Evolutionary conservation across 2,113 vertebrate species (phyloP).

Genomic region (Corythoichthys intestinalis): DNA sequence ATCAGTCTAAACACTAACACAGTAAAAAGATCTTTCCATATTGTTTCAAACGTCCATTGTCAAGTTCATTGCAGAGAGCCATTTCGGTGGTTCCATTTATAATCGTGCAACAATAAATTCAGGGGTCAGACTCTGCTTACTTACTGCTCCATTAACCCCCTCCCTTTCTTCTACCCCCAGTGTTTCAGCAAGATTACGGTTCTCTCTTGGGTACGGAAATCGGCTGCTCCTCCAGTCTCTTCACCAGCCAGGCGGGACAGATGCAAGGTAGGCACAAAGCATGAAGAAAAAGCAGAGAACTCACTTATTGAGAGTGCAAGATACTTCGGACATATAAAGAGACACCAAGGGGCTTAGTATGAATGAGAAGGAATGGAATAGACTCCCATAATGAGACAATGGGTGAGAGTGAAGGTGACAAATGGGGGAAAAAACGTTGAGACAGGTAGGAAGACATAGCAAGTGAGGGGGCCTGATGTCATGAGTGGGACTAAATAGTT

Average conservation of each 20-base stretch:
- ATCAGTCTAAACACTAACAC: not conserved
- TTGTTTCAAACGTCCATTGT: conserved; percentile 10
- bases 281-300: conserved; percentile 3
- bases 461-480: conserved; percentile 44
- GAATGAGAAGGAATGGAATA: conserved; percentile 14
- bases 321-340: conserved; percentile 20
- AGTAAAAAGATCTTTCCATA: not conserved
- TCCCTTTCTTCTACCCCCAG: conserved; percentile 42
- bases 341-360: conserved; percentile 22
- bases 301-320: conserved; percentile 23
- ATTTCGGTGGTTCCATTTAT: conserved; percentile 28
- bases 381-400: not conserved
- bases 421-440: conserved; percentile 23
- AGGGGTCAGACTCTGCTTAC: conserved; percentile 26
- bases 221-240: conserved; percentile 78
- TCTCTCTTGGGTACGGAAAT: conserved; percentile 78
- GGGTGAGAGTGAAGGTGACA: conserved; percentile 25
- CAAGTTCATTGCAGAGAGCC: conserved; percentile 33
- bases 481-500: conserved; percentile 67
- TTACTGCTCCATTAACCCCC: conserved; percentile 1
- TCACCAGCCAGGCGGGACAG: conserved; percentile 78
- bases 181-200: conserved; percentile 80
- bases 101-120: conserved; percentile 28
- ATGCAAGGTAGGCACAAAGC: conserved; percentile 69
- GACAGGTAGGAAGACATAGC: conserved; percentile 22